Evolutionary conservation across 2,888 invertebrate species (phyloP).

Genomic region (Hemaris fuciformis): DNA sequence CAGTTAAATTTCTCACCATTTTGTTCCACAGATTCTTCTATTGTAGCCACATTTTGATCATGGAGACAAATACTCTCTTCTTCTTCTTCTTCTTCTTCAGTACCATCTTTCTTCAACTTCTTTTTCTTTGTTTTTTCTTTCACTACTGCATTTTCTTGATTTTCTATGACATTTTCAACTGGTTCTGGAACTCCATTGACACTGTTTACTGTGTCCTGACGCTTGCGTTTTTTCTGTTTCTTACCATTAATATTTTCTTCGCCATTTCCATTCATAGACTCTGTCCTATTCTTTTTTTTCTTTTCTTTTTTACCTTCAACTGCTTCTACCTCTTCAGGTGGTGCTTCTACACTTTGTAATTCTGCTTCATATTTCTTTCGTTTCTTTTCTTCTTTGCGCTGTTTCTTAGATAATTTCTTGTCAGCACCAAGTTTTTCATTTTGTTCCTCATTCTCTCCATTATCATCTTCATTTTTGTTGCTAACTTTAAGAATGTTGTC

Average conservation of each 20-base stretch:
- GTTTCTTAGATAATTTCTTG: slow-evolving; percentile 67
- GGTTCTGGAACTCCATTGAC: slow-evolving; percentile 32
- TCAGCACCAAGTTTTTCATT: slow-evolving; percentile 33
- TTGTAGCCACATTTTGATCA: slow-evolving; percentile 73
- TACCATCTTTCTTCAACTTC: slow-evolving; percentile 57
- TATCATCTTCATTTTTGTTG: slow-evolving; percentile 31
- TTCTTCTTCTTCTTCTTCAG: slow-evolving; percentile 53
- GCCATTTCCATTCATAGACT: slow-evolving; percentile 45
- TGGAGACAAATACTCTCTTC: slow-evolving; percentile 66
- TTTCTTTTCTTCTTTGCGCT: slow-evolving; percentile 74
- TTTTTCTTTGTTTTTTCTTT: slow-evolving; percentile 58
- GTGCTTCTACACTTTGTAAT: slow-evolving; percentile 59
- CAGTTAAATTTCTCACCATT: slow-evolving; percentile 71
- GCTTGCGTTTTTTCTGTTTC: slow-evolving; percentile 68
- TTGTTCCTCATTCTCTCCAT: slow-evolving; percentile 30
- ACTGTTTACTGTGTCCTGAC: slow-evolving; percentile 66
- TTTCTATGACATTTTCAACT: slow-evolving; percentile 29
- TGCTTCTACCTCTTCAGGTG: slow-evolving; percentile 48
- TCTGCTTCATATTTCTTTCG: slow-evolving; percentile 73
- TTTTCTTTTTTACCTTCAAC: slow-evolving; percentile 58
- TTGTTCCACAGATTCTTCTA: slow-evolving; percentile 49
- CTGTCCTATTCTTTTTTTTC: slow-evolving; percentile 67
- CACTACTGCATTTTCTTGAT: slow-evolving; percentile 29
- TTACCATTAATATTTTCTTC: slow-evolving; percentile 49
- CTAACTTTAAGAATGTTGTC: slow-evolving; percentile 17